Evolutionary conservation across 1,140 invertebrate species (phyloP).

Genomic region (Listronotus oregonensis): DNA sequence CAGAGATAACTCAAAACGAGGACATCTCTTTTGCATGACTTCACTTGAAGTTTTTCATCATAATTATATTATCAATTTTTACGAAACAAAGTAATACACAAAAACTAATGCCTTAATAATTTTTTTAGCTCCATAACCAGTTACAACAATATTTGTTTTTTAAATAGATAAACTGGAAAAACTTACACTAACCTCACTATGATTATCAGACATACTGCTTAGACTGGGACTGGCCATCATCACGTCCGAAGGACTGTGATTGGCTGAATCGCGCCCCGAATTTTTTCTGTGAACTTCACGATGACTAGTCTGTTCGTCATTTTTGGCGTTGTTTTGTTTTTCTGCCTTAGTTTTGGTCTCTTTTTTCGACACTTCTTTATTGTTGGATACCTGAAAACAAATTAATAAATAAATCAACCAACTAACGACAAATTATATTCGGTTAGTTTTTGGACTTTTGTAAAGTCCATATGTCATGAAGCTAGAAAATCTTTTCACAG

Average conservation of each 20-base stretch:
- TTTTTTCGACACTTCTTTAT: slow-evolving; percentile 33
- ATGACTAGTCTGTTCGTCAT: slow-evolving; percentile 45
- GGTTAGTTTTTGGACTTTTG: no score
- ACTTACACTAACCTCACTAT: slow-evolving; percentile 64
- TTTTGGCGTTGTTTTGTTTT: slow-evolving; percentile 41
- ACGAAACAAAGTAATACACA: no score
- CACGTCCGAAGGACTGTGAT: slow-evolving; percentile 69
- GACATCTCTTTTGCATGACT: neutral
- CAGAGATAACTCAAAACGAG: neutral
- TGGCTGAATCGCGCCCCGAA: slow-evolving; percentile 68
- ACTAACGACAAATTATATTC: no score
- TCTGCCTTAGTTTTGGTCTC: slow-evolving; percentile 15
- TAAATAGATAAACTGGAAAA: no score
- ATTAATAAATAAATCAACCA: no score
- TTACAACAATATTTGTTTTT: no score
- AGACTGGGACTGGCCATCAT: slow-evolving; percentile 67
- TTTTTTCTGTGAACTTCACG: slow-evolving; percentile 58
- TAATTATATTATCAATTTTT: no score
- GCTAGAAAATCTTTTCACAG: no score
- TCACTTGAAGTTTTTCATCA: no score
- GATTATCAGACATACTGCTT: slow-evolving; percentile 69
- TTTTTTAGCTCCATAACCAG: no score
- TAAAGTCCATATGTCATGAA: no score
- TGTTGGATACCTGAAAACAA: slow-evolving; percentile 16
- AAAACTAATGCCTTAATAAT: no score